Base-by-base conservation (phyloP, 2,113 vertebrate genomes). In the Indri indri region DNA sequence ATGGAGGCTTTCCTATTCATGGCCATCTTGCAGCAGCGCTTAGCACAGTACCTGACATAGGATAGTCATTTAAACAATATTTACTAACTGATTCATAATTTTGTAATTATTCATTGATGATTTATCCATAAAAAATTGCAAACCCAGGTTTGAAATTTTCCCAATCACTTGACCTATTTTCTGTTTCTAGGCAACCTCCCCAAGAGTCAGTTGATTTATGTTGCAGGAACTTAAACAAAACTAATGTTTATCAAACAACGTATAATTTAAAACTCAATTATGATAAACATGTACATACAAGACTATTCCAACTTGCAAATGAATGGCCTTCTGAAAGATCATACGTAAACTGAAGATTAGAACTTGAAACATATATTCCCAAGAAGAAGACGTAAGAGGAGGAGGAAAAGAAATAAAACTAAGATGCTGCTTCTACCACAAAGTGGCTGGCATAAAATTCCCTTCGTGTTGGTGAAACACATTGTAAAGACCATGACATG, bases 81-180 rank as follows among this genome's bases (percentile, higher is more conserved):
- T 88, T 92, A 1, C 61, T 80, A 50, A 76, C 27, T 57, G 25
- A 92, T 70, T 57, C 88, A 92, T 61, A 89, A 66, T 40, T 74
- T 89, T 86, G 3, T 40, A 88, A 83, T 68, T 94, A 88, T 91
- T 91, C 34, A 70, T 47, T 90, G 40, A 85, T 52, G 25, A 82
- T 73, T 68, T 92, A 54, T 4, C 30, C 47, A 82, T 37, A 4
- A 88, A 42, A 73, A 97, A 94, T 47, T 85, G 88, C 93, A 97
- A 95, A 87, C 47, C 8, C 45, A 95, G 27, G 40, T 68, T 96
- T 54, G 52, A 54, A 91, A 93, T 90, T 37, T 68, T 12, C 20
- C 2, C 18, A 45, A 32, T 20, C 27, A 63, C 30, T 88, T 61
- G 32, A 42, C 47, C 50, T 70, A 34, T 76, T 82, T 86, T 25